phyloP scores from a whole-genome alignment of 2,113 vertebrate species.

The Cephalophus harveyi region DNA sequence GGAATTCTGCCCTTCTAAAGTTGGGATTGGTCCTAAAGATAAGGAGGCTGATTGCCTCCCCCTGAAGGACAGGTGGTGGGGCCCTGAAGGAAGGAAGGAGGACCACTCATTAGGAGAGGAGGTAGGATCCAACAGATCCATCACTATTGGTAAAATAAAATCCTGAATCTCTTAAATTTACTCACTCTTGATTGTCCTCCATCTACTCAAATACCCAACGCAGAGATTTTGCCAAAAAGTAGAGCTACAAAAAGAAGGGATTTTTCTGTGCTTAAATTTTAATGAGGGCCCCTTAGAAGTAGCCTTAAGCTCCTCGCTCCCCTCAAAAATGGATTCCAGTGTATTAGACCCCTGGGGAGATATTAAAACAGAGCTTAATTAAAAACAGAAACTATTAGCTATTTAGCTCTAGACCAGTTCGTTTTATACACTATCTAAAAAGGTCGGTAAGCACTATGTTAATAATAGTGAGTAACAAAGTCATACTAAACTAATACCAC shows the following conservation, averaged over 20 bases:
- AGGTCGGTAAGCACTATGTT: not conserved
- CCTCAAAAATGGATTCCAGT: not conserved
- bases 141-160: not conserved
- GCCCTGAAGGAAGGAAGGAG: not conserved
- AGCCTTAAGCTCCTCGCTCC: not conserved
- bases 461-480: not conserved
- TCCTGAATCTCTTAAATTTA: not conserved
- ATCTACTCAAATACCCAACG: not conserved
- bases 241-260: not conserved
- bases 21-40: not conserved
- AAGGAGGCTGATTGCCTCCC: too few relatives aligned
- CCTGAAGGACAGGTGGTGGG: not conserved
- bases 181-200: not conserved
- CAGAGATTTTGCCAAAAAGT: not conserved
- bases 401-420: constrained; percentile 9
- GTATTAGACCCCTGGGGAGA: not conserved
- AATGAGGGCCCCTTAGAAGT: not conserved
- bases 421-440: not conserved
- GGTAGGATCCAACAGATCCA: not conserved
- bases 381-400: constrained; percentile 36
- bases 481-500: not conserved
- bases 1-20: not conserved
- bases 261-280: constrained; percentile 36
- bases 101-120: not conserved
- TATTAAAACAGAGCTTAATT: constrained; percentile 40